phyloP scores from a whole-genome alignment of 2,888 invertebrate genomes.

The Caenorhabditis virilis region DNA sequence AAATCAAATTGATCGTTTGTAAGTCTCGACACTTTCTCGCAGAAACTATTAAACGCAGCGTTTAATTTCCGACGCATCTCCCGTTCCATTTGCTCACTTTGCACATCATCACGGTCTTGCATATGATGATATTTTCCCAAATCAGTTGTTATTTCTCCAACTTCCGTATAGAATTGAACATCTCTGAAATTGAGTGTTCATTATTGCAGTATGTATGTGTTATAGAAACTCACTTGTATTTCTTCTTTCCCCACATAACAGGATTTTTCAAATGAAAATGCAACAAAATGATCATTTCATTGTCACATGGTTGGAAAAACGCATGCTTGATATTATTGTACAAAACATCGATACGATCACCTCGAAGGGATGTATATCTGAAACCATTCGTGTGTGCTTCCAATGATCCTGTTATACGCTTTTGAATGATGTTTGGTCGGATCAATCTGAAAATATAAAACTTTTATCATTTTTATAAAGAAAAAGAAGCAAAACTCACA shows the following conservation, averaged over 20 bases:
- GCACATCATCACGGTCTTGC: constrained; percentile 98
- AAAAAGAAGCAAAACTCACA: constrained; percentile 30
- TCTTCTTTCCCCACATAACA: constrained; percentile 99
- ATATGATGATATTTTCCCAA: constrained; percentile 99
- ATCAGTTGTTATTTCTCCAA: constrained; percentile 98
- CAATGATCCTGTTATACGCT: constrained; percentile 75
- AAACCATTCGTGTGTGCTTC: constrained; percentile 83
- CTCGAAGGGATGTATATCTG: constrained; percentile 95
- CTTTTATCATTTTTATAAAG: constrained; percentile 75
- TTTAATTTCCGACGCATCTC: constrained; percentile 94
- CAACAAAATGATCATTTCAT: constrained; percentile 97
- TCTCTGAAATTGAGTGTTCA: constrained; percentile 18
- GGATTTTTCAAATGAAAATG: constrained; percentile 99
- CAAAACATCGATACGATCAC: constrained; percentile 97
- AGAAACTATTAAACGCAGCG: constrained; percentile 96
- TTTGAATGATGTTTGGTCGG: constrained; percentile 94
- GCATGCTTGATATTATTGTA: constrained; percentile 99
- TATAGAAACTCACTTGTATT: constrained; percentile 74
- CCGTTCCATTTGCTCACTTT: constrained; percentile 96
- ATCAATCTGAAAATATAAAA: constrained; percentile 76
- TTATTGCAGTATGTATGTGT: neutral
- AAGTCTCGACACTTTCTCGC: constrained; percentile 88
- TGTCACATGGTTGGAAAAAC: constrained; percentile 88
- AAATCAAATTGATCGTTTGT: constrained; percentile 97
- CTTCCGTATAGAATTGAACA: constrained; percentile 95